Conservation (phyloP, 2,888 invertebrate species). For the Trachelus tabidus region DNA sequence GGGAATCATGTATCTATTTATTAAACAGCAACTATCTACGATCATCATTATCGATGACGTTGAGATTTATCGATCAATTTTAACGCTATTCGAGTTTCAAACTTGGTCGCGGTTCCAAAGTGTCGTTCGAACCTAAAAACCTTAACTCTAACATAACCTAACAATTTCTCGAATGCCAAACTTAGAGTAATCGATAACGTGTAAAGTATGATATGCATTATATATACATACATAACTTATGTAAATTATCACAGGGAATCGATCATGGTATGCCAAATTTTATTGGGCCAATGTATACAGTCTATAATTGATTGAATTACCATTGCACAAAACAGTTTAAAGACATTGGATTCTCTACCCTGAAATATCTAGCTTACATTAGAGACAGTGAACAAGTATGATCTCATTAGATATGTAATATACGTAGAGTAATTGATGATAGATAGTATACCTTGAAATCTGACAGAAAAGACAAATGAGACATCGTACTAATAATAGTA, state of each 20-base stretch:
- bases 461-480: background rate
- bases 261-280: conserved; percentile 9
- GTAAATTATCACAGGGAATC: conserved; percentile 1
- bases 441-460: background rate
- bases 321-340: background rate
- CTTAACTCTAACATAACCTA: background rate
- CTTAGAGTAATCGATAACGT: conserved; percentile 6
- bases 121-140: background rate
- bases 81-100: background rate
- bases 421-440: background rate
- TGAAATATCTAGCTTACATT: background rate
- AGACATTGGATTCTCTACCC: background rate
- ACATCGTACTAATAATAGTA: background rate
- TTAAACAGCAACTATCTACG: background rate
- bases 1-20: background rate
- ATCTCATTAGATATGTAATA: background rate
- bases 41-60: background rate
- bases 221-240: background rate
- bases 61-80: background rate
- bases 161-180: conserved; percentile 17
- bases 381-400: background rate
- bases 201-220: background rate
- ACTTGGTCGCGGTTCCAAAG: background rate
- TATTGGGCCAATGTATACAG: background rate
- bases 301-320: background rate